Base-by-base conservation (phyloP, 2,113 vertebrate genomes). In the Xenopus laevis region DNA sequence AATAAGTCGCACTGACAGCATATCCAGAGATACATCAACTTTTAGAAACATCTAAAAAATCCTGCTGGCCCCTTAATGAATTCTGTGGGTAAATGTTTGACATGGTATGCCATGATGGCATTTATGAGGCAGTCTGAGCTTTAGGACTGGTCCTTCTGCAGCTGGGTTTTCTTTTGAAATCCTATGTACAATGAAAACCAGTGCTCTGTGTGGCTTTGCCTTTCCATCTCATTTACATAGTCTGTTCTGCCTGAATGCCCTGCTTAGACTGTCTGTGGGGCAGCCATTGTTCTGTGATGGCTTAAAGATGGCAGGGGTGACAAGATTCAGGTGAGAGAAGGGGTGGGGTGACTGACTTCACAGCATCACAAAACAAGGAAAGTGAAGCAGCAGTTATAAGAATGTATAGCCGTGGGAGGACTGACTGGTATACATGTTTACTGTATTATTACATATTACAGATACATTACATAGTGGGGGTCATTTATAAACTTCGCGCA, bases 191-290 rank as follows among this genome's bases (percentile, higher is more conserved):
- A 74, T 68, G 67, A 50, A 68, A 74, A 50, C 55, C 55, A 67
- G 64, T 67, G 72, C 92, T 93, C 93, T 86, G 81, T 87, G 79
- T 83, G 82, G 85, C 85, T 87, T 84, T 82, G 88, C 86, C 84
- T 89, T 88, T 83, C 88, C 84, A 77, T 78, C 70, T 76, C 86
- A 93, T 93, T 95, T 92, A 90, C 93, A 92, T 90, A 91, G 89
- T 86, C 89, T 85, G 91, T 92, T 93, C 89, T 91, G 93, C 89
- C 86, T 93, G 92, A 92, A 78, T 93, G 90, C 88, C 89, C 89
- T 83, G 86, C 86, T 85, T 81, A 86, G 86, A 79, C 86, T 81
- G 84, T 80, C 83, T 83, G 79, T 79, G 87, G 84, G 85, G 84
- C 76, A 80, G 67, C 87, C 82, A 89, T 94, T 94, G 92, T 94